Conservation (phyloP, 2,797 vertebrate genomes). For the Threskiornis aethiopicus region DNA sequence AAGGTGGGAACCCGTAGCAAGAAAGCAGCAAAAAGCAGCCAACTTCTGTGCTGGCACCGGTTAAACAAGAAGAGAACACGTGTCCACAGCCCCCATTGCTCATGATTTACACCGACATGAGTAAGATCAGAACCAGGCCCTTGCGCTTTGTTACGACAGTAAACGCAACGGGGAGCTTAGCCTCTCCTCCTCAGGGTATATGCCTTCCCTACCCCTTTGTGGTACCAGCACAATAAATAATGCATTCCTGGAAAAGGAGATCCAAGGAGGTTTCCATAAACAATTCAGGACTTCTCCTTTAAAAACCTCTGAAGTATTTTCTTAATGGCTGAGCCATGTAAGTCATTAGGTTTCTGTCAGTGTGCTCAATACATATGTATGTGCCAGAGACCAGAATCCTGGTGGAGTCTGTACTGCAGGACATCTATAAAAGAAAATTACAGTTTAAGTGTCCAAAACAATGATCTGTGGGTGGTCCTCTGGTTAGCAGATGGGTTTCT, state of each 20-base stretch:
- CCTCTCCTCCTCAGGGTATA: background rate
- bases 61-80: background rate
- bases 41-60: background rate
- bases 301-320: slow-evolving; percentile 47
- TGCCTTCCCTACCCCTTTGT: background rate
- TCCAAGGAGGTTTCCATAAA: slow-evolving; percentile 46
- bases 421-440: slow-evolving; percentile 61
- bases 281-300: slow-evolving; percentile 46
- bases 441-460: slow-evolving; percentile 60
- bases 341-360: slow-evolving; percentile 58
- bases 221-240: slow-evolving; percentile 52
- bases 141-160: background rate
- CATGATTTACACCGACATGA: background rate
- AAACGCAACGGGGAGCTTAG: background rate
- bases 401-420: slow-evolving; percentile 56
- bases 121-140: background rate
- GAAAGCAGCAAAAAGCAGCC: background rate
- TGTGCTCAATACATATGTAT: slow-evolving; percentile 45
- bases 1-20: background rate
- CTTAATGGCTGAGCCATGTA: slow-evolving; percentile 45
- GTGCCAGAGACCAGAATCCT: slow-evolving; percentile 68
- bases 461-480: slow-evolving; percentile 66
- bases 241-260: slow-evolving; percentile 39
- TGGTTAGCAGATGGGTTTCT: slow-evolving; percentile 54
- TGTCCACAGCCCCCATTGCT: background rate